Percentiles rank a stretch among this genome's conserved stretches.
These are phyloP conservation scores for Leptinotarsa defecta DNA, from an alignment of 1,140 invertebrate species.

Conservation along the genomic window DNA sequence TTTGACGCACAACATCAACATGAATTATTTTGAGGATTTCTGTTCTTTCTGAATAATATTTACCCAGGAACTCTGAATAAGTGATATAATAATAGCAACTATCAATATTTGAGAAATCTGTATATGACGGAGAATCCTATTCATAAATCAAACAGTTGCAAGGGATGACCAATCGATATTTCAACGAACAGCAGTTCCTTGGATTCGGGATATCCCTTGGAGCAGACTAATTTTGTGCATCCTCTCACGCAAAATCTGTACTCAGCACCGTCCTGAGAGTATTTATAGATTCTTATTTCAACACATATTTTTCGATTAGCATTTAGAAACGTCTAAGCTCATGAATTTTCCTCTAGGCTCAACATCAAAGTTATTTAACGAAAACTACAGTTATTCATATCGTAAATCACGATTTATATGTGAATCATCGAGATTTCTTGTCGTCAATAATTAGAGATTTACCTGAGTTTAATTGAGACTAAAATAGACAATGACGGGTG, in stretches of 20 bases:
- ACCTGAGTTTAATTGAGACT: background rate
- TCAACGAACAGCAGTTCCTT: no score
- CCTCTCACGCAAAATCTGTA: constrained; percentile 14
- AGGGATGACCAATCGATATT: no score
- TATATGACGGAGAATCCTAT: no score
- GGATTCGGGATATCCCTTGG: no score
- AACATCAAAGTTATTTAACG: background rate
- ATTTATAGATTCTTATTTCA: constrained; percentile 25
- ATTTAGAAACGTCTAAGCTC: background rate
- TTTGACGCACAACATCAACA: no score
- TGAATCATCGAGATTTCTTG: background rate
- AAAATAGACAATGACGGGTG: background rate
- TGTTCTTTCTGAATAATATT: no score
- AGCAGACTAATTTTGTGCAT: background rate
- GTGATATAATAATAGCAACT: no score
- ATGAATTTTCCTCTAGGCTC: background rate
- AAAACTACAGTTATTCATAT: background rate
- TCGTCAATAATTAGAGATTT: background rate
- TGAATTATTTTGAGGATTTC: no score
- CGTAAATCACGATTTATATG: background rate
- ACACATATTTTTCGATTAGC: constrained; percentile 16
- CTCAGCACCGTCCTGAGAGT: constrained; percentile 10
- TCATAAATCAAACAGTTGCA: no score
- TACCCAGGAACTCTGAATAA: no score
- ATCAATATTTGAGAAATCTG: no score